Percentiles rank a stretch among this genome's conserved stretches.
phyloP scores from a whole-genome alignment of 2,888 invertebrate genomes.

The Macrosoma leucophasiata region DNA sequence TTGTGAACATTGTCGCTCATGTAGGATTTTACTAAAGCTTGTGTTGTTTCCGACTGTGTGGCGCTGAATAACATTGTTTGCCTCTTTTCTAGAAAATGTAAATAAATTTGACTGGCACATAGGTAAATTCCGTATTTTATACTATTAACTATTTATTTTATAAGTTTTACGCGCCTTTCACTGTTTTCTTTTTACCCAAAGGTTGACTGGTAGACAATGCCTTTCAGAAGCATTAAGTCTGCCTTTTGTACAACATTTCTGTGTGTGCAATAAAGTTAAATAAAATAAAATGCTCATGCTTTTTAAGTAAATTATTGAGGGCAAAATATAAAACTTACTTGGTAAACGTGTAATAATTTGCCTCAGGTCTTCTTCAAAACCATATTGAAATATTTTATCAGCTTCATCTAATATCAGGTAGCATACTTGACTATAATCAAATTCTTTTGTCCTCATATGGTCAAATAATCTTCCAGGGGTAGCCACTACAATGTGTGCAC shows the following conservation, averaged over 20 bases:
- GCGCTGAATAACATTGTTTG: conserved; percentile 99
- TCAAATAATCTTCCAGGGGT: conserved; percentile 96
- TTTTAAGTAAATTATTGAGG: too few relatives aligned
- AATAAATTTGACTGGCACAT: conserved; percentile 9
- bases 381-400: conserved; percentile 96
- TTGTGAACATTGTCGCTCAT: conserved; percentile 92
- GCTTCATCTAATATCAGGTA: conserved; percentile 97
- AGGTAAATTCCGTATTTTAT: not conserved
- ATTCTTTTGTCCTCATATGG: conserved; percentile 93
- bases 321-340: conserved; percentile 87
- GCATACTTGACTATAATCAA: conserved; percentile 91
- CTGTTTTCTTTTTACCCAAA: too few relatives aligned
- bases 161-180: too few relatives aligned
- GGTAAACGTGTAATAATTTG: conserved; percentile 93
- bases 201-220: too few relatives aligned
- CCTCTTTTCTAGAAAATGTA: conserved; percentile 82
- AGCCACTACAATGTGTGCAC: conserved; percentile 92
- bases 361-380: conserved; percentile 97
- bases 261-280: too few relatives aligned
- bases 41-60: conserved; percentile 92
- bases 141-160: too few relatives aligned
- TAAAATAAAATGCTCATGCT: too few relatives aligned
- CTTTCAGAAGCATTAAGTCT: too few relatives aligned
- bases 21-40: conserved; percentile 89
- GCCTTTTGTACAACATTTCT: too few relatives aligned